A percentile compares a stretch with the other conserved stretches of the same genome.
Conservation (phyloP, 2,113 vertebrate genomes). For the Martes martes region DNA sequence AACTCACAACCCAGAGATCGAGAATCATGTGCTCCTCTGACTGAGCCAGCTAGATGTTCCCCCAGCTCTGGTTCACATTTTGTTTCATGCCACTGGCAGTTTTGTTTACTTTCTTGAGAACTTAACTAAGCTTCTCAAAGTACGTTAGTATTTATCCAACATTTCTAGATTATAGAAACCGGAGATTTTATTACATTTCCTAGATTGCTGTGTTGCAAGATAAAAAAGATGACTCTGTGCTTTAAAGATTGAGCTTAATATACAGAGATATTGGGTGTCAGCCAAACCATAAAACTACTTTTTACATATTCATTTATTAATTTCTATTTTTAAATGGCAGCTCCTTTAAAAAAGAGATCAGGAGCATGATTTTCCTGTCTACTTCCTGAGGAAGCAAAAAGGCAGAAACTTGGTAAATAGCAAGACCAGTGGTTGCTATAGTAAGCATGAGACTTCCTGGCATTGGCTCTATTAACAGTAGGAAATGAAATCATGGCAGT, state of each 20-base stretch:
- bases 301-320: constrained; percentile 32
- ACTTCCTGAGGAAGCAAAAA: constrained; percentile 59
- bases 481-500: background rate
- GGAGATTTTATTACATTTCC: constrained; percentile 20
- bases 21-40: background rate
- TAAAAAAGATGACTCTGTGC: constrained; percentile 12
- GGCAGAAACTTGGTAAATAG: constrained; percentile 46
- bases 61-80: background rate
- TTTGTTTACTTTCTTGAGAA: background rate
- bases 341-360: constrained; percentile 32
- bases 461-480: background rate
- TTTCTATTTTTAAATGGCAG: constrained; percentile 59
- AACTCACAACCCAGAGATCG: background rate
- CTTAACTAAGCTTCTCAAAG: constrained; percentile 25
- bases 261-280: background rate
- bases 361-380: constrained; percentile 56
- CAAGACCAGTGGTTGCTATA: constrained; percentile 51
- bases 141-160: background rate
- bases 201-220: constrained; percentile 15
- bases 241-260: constrained; percentile 28
- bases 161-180: constrained; percentile 19
- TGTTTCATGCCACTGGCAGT: background rate
- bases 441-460: constrained; percentile 42
- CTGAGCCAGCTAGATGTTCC: background rate
- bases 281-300: constrained; percentile 21